Conservation (phyloP, 2,888 invertebrate genomes). For the Macropis europaea region DNA sequence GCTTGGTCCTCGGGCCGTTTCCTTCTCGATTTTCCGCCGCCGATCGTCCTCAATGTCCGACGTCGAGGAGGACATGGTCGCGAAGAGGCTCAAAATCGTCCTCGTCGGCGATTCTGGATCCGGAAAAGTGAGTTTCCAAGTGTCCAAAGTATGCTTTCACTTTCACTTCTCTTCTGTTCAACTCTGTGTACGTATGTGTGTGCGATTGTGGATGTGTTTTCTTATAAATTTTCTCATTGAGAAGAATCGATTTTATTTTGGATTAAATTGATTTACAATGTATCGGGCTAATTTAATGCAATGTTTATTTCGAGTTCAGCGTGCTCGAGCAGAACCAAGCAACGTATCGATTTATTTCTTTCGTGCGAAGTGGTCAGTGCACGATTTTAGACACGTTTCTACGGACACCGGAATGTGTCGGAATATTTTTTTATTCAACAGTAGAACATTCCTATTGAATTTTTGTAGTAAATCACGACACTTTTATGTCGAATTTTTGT, state of each 20-base stretch:
- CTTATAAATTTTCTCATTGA: no score
- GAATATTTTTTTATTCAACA: not conserved
- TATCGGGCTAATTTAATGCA: not conserved
- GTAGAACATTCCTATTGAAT: not conserved
- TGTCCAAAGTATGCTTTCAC: no score
- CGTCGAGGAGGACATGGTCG: slow-evolving; percentile 83
- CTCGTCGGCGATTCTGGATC: slow-evolving; percentile 90
- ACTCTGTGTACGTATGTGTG: no score
- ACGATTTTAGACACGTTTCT: not conserved
- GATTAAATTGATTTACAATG: not conserved
- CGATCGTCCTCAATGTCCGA: slow-evolving; percentile 86
- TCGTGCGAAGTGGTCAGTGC: slow-evolving; percentile 20
- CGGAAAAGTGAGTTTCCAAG: slow-evolving; percentile 88
- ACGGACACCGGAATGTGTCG: not conserved
- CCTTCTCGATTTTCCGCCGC: slow-evolving; percentile 31
- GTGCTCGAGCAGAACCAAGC: slow-evolving; percentile 12
- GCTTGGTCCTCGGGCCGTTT: not conserved
- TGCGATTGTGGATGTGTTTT: no score
- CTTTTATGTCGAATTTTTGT: not conserved
- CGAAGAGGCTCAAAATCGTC: slow-evolving; percentile 87
- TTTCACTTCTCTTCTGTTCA: no score
- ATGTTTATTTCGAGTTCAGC: slow-evolving; percentile 4
- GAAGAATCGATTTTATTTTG: not conserved
- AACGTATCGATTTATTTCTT: slow-evolving; percentile 36
- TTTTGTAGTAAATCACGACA: not conserved